Percentiles rank a stretch among this genome's conserved stretches.
These are phyloP conservation scores for Crotalus helleri DNA, from an alignment of 2,113 vertebrate genomes.

Conservation along the genomic window DNA sequence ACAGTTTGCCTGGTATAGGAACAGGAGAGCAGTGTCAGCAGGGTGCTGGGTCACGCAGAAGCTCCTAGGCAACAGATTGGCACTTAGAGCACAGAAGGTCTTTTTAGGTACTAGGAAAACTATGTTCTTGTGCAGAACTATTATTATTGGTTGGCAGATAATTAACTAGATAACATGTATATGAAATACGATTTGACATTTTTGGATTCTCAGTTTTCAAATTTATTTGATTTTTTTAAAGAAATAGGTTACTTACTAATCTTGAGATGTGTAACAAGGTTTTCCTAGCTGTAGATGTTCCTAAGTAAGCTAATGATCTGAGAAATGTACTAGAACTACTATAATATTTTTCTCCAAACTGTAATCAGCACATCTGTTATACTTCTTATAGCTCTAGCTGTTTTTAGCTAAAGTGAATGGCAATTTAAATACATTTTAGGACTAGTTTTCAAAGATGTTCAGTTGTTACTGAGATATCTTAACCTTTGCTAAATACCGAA, in stretches of 20 bases:
- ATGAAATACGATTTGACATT: neutral
- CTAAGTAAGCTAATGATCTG: neutral
- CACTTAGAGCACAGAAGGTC: neutral
- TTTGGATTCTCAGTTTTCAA: neutral
- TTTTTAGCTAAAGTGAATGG: neutral
- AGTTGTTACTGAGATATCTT: neutral
- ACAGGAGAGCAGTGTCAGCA: neutral
- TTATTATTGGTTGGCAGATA: conserved; percentile 1
- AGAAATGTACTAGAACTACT: neutral
- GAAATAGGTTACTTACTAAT: neutral
- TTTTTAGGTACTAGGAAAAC: neutral
- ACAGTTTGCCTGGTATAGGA: neutral
- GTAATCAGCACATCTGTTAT: neutral
- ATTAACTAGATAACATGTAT: neutral
- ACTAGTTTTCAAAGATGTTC: neutral
- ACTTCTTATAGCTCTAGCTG: neutral
- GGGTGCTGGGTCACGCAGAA: neutral
- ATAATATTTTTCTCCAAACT: neutral
- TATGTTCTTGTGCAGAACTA: neutral
- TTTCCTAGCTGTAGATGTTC: neutral
- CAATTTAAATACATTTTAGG: neutral
- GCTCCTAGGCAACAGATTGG: conserved; percentile 7
- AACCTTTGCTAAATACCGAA: neutral
- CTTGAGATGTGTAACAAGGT: neutral
- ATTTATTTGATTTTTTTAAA: neutral